Percentiles rank a stretch among this genome's conserved stretches.
Evolutionary conservation across 1,140 invertebrate species (phyloP).

Genomic region (Piezodorus guildinii): DNA sequence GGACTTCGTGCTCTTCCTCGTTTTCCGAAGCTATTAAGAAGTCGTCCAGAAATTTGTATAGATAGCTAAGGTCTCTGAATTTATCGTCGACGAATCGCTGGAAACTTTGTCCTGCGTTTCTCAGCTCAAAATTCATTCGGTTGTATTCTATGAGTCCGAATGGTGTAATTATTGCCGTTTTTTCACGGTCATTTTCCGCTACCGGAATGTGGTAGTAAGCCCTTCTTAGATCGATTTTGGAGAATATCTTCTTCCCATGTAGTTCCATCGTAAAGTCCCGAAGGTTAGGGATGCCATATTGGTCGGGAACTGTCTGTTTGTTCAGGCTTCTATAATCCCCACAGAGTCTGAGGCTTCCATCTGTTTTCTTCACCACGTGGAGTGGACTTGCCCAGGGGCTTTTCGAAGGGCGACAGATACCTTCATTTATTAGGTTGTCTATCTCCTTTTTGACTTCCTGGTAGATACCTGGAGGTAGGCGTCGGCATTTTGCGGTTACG

Average conservation of each 20-base stretch:
- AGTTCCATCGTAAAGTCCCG: not conserved
- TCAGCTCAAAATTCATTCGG: not conserved
- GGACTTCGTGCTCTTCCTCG: no score
- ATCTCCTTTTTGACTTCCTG: no score
- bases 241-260: not conserved
- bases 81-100: not conserved
- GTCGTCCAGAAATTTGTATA: not conserved
- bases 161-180: constrained; percentile 8
- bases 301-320: not conserved
- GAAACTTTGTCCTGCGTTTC: not conserved
- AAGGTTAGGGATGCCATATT: not conserved
- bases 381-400: no score
- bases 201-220: not conserved
- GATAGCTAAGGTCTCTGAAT: not conserved
- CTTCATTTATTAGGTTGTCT: no score
- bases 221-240: not conserved
- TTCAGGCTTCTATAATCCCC: no score
- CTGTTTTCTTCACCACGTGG: no score
- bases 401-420: no score
- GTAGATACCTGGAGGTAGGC: no score
- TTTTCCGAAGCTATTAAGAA: no score
- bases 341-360: no score
- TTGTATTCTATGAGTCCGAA: not conserved
- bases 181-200: not conserved
- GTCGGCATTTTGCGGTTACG: no score